These are phyloP conservation scores for Callocephalon fimbriatum DNA, from an alignment of 2,113 vertebrate genomes.

Conservation along the genomic window DNA sequence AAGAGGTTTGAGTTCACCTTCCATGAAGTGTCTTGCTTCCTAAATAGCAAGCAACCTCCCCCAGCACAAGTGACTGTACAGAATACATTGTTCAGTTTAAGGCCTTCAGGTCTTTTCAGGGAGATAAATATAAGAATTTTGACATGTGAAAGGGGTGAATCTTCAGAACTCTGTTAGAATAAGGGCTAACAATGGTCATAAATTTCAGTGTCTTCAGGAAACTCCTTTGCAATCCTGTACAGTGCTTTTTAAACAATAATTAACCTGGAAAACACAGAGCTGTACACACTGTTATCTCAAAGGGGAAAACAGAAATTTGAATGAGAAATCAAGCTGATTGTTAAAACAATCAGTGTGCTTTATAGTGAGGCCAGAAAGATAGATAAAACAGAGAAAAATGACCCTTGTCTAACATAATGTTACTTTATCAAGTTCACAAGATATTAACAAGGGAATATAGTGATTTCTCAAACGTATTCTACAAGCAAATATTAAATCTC, in stretches of 20 bases:
- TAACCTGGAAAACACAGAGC: background rate
- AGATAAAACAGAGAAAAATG: background rate
- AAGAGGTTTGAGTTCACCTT: background rate
- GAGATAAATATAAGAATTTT: background rate
- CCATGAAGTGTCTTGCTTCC: background rate
- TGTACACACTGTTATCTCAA: background rate
- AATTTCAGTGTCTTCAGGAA: background rate
- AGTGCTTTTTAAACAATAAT: background rate
- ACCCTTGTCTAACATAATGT: background rate
- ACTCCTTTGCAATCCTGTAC: background rate
- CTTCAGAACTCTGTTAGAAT: background rate
- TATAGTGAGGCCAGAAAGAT: background rate
- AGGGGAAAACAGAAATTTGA: background rate
- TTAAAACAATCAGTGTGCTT: background rate
- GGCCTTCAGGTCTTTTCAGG: background rate
- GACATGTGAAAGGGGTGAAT: background rate
- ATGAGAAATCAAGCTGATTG: background rate
- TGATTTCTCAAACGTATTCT: conserved; percentile 5
- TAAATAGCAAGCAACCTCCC: background rate
- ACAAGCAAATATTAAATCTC: background rate
- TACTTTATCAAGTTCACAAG: background rate
- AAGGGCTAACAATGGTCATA: background rate
- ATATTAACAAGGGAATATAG: background rate
- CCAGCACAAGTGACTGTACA: background rate
- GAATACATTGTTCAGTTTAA: background rate